Evolutionary conservation across 2,113 vertebrate genomes (phyloP).

Genomic region (Coracopsis vasa): DNA sequence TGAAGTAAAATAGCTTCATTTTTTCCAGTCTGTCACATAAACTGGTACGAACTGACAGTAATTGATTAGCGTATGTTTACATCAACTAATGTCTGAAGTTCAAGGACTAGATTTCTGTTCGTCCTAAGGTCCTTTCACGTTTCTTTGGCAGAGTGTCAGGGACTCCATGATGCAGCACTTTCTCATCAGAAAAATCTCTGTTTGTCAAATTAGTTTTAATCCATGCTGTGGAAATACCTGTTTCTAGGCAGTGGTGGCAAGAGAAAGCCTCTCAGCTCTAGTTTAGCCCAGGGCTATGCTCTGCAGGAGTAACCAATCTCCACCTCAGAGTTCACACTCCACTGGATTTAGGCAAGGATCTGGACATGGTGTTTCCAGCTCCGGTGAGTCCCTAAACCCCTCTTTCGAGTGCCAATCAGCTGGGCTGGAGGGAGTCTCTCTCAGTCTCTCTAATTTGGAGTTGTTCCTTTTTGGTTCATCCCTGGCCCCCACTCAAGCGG

Average conservation of each 20-base stretch:
- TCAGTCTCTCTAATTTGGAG: background rate
- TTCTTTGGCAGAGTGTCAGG: slow-evolving; percentile 12
- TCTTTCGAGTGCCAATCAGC: background rate
- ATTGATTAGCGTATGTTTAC: background rate
- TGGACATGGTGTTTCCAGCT: background rate
- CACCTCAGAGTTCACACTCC: background rate
- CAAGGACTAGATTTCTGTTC: background rate
- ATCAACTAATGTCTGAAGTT: background rate
- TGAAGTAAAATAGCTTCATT: background rate
- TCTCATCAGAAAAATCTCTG: slow-evolving; percentile 2
- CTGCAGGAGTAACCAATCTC: background rate
- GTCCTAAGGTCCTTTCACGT: background rate
- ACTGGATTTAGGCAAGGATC: background rate
- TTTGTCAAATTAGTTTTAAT: slow-evolving; percentile 36
- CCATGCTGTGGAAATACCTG: rapidly evolving
- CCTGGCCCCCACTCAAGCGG: background rate
- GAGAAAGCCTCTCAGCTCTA: background rate
- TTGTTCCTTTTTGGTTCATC: background rate
- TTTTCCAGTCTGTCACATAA: background rate
- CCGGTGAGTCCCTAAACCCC: background rate
- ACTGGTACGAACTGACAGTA: background rate
- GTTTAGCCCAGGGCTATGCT: background rate
- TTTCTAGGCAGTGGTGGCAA: background rate
- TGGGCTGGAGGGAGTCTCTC: background rate
- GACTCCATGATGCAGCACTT: slow-evolving; percentile 9